Base-by-base conservation (phyloP, 2,888 invertebrate species). In the Eupsilia transversa region DNA sequence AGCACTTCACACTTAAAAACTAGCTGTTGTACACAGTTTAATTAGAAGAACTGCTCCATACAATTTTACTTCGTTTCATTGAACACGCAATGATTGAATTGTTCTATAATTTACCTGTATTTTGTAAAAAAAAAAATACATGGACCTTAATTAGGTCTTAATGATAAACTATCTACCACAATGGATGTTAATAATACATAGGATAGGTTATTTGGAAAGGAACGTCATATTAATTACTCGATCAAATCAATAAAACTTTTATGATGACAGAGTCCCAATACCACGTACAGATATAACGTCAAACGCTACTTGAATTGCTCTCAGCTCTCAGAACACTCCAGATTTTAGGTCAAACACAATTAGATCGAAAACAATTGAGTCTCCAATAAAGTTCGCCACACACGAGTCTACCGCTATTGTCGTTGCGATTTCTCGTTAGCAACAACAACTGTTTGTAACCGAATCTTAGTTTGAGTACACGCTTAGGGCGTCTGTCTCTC, bases 391-490 rank as follows among this genome's bases (percentile, higher is more conserved):
- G 71, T 71, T 76, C 20, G 59, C 56, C 67, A 78, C 64, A 67
- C 59, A 59, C 41, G 3, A 79, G 57, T 68, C 76, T 75, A 70
- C 67, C 57, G 74, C 85, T 82, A 89, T 90, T 88, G 90, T 91
- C 72, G 69, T 79, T 74, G 85, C 86, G 84, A 90, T 89, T 93
- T 92, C 90, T 93, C 92, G 92, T 92, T 92, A 93, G 89, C 86
- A 83, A 87, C 88, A 87, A 92, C 91, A 91, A 91, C 91, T 89
- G 91, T 91, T 87, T 92, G 91, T 93, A 94, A 94, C 94, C 94
- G 90, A 95, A 95, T 95, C 94, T 95, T 92, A 92, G 93, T 90
- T 90, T 83, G 88, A 89, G 89, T 86, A 88, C 86, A 87, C 88
- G 89, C 91, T 89, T 86, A 89, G 87, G 92, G 92, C 92, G 92